Base-by-base conservation (phyloP, 2,888 invertebrate genomes). In the Epirrhoe tristata region DNA sequence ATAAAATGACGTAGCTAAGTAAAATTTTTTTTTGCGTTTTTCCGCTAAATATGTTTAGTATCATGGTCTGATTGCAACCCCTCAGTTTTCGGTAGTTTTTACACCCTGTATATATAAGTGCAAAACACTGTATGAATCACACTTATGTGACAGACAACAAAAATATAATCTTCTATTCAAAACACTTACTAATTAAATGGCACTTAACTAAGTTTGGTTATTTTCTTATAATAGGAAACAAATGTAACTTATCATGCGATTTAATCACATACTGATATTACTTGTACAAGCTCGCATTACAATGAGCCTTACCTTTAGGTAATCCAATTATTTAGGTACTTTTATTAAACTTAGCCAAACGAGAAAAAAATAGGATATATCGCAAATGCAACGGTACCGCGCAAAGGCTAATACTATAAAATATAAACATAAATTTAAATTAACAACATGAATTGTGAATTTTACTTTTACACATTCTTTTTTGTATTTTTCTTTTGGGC, bases 381-480 rank as follows among this genome's bases (percentile, higher is more conserved):
- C 1, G 24, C 24, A 24, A 24, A 24, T 24, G 3, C n/a, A n/a
- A n/a, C n/a, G n/a, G n/a, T n/a, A n/a, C n/a, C n/a, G n/a, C n/a
- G n/a, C n/a, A n/a, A n/a, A n/a, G 39, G 39, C 12, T 12, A 12
- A 7, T 34, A 5, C 7, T 5, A 43, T 36, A 12, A 43, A 48
- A 43, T 5, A 10, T 43, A 5, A 12, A 7, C 12, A 4, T 43
- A 1, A 43, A 48, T 14, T 48, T 39, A 34, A 31, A 57, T 32
- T 36, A 59, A 43, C 56, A 56, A 43, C 17, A 17, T 1, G 17
- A 32, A 14, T 7, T 16, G 6, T 2, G 8, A 10, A 14, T 12
- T 43, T 55, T 51, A 50, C 46, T 62, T 51, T 58, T 67, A 8
- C 3, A 10, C 16, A 1, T 57, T 39, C 32, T 55, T 57, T 16